Base-by-base conservation (phyloP, 30 jellyfish, hydroid and myxozoan species). In the Turritopsis dohrnii region DNA sequence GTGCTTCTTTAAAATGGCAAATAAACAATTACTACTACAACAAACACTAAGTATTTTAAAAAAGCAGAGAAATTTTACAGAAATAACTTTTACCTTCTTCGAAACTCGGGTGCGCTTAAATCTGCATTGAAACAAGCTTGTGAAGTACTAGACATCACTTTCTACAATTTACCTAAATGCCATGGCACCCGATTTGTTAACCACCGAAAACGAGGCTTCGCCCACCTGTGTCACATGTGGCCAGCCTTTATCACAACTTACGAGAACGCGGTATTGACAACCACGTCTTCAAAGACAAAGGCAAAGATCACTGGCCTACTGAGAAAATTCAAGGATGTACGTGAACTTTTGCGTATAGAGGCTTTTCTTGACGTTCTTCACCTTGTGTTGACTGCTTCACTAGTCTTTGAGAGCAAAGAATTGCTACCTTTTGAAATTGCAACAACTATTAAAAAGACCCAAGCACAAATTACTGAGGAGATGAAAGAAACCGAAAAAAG, bases 101-200 rank as follows among this genome's bases (percentile, higher is more conserved):
- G n/a, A n/a, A n/a, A n/a, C n/a, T n/a, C n/a, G n/a, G n/a, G n/a
- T n/a, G n/a, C n/a, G n/a, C n/a, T n/a, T n/a, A n/a, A n/a, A n/a
- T n/a, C n/a, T n/a, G n/a, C n/a, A n/a, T n/a, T n/a, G n/a, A n/a
- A n/a, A n/a, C n/a, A n/a, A n/a, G n/a, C n/a, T n/a, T n/a, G n/a
- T n/a, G n/a, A n/a, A n/a, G n/a, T n/a, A n/a, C n/a, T n/a, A n/a
- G n/a, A n/a, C n/a, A n/a, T n/a, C n/a, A n/a, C n/a, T n/a, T n/a
- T n/a, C n/a, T n/a, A n/a, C n/a, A n/a, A n/a, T n/a, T n/a, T n/a
- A n/a, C n/a, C n/a, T n/a, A n/a, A n/a, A n/a, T n/a, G n/a, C n/a
- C n/a, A 71, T 71, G 90, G 90, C 28, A 83, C 90, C 21, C 81
- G 89, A 9, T 87, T 87, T 76, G 76, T 87, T 26, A 87, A 30